Evolutionary conservation across 1,140 invertebrate species (phyloP).

Genomic region (Drosophila obscura): DNA sequence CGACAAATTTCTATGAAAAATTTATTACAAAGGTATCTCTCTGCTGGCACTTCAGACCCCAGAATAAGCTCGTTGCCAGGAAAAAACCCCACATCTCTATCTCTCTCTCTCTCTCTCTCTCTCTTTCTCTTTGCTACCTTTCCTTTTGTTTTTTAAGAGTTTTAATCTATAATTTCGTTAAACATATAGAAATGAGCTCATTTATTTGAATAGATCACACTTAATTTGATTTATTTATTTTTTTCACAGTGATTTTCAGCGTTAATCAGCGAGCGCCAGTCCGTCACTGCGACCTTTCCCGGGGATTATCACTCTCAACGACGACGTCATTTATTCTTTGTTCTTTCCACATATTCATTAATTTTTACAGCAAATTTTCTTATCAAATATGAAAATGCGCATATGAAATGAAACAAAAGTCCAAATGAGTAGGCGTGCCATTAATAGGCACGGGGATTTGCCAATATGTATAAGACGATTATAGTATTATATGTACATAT

Average conservation of each 20-base stretch:
- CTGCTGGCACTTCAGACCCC: no score
- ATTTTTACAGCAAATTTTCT: slow-evolving; percentile 14
- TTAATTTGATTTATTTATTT: slow-evolving; percentile 19
- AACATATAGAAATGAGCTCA: slow-evolving; percentile 57
- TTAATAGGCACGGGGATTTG: neutral
- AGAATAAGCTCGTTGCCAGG: no score
- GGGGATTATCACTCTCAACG: slow-evolving; percentile 20
- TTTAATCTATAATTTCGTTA: neutral
- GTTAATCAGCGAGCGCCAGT: slow-evolving; percentile 9
- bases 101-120: no score
- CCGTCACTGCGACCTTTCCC: slow-evolving; percentile 14
- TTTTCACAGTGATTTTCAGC: neutral
- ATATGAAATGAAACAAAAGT: slow-evolving; percentile 1
- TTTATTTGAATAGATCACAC: slow-evolving; percentile 40
- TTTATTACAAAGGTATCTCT: no score
- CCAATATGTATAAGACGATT: slow-evolving; percentile 2
- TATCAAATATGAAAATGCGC: slow-evolving; percentile 13
- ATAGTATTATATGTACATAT: neutral
- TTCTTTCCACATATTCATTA: slow-evolving; percentile 24
- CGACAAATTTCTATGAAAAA: no score
- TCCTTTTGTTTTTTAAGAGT: neutral
- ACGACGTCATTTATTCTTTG: slow-evolving; percentile 28
- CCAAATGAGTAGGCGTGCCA: neutral
- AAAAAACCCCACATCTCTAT: no score
- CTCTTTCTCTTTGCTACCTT: no score